Conservation (phyloP, 2,888 invertebrate species). For the Masnerella sp. region DNA sequence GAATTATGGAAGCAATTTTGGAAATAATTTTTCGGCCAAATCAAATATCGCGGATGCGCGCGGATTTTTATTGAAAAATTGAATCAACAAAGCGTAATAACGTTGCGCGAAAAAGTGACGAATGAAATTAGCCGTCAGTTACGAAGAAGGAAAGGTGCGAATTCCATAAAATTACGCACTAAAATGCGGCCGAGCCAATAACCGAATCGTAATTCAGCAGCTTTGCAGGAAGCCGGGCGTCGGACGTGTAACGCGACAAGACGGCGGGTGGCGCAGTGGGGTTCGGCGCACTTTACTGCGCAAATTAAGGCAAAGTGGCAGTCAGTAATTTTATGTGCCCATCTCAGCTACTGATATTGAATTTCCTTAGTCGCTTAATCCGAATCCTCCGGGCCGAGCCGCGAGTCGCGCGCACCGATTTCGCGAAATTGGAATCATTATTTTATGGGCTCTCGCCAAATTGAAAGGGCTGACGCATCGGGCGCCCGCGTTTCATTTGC, state of each 20-base stretch:
- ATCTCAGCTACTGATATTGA: slow-evolving; percentile 78
- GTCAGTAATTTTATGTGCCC: slow-evolving; percentile 77
- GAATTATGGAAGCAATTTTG: slow-evolving; percentile 10
- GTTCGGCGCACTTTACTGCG: slow-evolving; percentile 73
- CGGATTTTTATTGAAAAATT: slow-evolving; percentile 30
- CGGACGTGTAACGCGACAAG: slow-evolving; percentile 57
- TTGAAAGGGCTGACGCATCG: slow-evolving; percentile 65
- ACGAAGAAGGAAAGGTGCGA: slow-evolving; percentile 58
- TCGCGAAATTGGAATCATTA: slow-evolving; percentile 76
- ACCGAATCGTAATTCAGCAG: slow-evolving; percentile 72
- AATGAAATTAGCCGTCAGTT: slow-evolving; percentile 53
- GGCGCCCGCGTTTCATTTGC: slow-evolving; percentile 62
- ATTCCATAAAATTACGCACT: slow-evolving; percentile 69
- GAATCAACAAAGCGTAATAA: slow-evolving; percentile 39
- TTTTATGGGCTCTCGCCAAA: slow-evolving; percentile 74
- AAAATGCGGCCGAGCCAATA: slow-evolving; percentile 68
- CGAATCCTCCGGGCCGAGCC: slow-evolving; percentile 68
- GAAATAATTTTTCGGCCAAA: slow-evolving; percentile 24
- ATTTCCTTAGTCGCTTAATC: slow-evolving; percentile 77
- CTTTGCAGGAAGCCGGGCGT: slow-evolving; percentile 58
- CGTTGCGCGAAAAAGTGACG: slow-evolving; percentile 41
- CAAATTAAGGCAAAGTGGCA: slow-evolving; percentile 77
- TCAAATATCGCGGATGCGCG: slow-evolving; percentile 10
- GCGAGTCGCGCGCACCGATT: slow-evolving; percentile 55
- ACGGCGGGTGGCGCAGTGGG: slow-evolving; percentile 52